These are phyloP conservation scores for Gasterosteus aculeatus DNA, from an alignment of 2,113 vertebrate genomes.

Conservation along the genomic window DNA sequence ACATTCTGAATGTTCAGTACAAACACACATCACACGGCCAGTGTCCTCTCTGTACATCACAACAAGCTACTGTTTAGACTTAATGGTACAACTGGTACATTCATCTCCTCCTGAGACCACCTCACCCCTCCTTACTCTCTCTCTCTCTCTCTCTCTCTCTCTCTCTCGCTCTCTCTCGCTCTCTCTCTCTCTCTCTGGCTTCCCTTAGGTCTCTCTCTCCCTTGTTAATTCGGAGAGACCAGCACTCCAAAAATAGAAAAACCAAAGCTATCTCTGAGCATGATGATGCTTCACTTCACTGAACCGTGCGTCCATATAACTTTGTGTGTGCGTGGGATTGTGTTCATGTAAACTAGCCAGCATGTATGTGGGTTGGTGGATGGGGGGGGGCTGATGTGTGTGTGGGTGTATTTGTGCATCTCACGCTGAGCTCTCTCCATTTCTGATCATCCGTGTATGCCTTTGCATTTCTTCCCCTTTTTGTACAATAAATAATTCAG, in stretches of 20 bases:
- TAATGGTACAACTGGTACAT: constrained; percentile 32
- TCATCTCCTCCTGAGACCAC: constrained; percentile 33
- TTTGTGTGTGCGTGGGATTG: neutral
- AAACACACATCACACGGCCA: neutral
- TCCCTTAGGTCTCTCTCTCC: constrained; percentile 16
- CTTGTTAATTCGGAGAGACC: constrained; percentile 22
- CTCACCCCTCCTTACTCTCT: neutral
- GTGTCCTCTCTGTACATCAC: constrained; percentile 2
- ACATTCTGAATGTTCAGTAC: neutral
- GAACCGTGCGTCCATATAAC: neutral
- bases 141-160: neutral
- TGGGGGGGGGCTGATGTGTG: constrained; percentile 1
- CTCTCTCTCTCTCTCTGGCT: neutral
- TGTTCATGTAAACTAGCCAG: constrained; percentile 19
- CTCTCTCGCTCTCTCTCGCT: neutral
- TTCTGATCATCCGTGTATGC: constrained; percentile 57
- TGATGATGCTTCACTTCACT: constrained; percentile 4
- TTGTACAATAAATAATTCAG: constrained; percentile 70
- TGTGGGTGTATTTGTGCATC: constrained; percentile 32
- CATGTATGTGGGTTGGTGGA: constrained; percentile 7
- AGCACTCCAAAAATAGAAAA: constrained; percentile 24
- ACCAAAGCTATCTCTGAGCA: neutral
- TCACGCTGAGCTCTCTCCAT: constrained; percentile 29
- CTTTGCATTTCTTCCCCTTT: constrained; percentile 39
- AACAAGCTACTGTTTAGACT: constrained; percentile 22